A percentile compares a stretch with the other conserved stretches of the same genome.
phyloP scores from a whole-genome alignment of 2,113 vertebrate species.

The Festucalex cinctus region DNA sequence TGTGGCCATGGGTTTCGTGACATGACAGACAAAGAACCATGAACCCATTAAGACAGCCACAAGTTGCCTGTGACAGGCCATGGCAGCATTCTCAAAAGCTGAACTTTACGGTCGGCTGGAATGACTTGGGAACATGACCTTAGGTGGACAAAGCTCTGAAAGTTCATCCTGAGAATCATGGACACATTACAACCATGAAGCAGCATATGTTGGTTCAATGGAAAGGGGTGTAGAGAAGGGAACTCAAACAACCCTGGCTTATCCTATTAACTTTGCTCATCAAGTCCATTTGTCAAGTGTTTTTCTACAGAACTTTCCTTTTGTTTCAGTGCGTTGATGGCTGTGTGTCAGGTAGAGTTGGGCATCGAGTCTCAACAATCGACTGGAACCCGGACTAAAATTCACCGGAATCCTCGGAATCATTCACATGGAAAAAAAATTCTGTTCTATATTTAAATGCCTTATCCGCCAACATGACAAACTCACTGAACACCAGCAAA shows the following conservation, averaged over 20 bases:
- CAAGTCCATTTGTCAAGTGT: background rate
- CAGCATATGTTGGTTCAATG: constrained; percentile 16
- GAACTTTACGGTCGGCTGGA: constrained; percentile 44
- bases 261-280: background rate
- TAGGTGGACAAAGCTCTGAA: constrained; percentile 27
- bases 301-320: background rate
- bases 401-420: background rate
- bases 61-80: constrained; percentile 36
- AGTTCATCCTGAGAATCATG: constrained; percentile 15
- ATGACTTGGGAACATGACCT: constrained; percentile 33
- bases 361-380: background rate
- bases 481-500: too few relatives aligned
- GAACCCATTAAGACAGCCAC: background rate
- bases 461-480: too few relatives aligned
- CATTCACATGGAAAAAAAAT: background rate
- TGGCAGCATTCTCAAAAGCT: constrained; percentile 44
- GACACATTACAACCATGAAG: constrained; percentile 20
- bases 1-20: constrained; percentile 22
- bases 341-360: background rate
- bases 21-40: constrained; percentile 12
- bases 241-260: background rate
- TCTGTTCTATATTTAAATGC: too few relatives aligned
- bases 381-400: background rate
- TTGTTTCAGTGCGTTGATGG: background rate
- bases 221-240: constrained; percentile 14